Evolutionary conservation across 2,113 vertebrate genomes (phyloP).

Genomic region (Pipa parva): DNA sequence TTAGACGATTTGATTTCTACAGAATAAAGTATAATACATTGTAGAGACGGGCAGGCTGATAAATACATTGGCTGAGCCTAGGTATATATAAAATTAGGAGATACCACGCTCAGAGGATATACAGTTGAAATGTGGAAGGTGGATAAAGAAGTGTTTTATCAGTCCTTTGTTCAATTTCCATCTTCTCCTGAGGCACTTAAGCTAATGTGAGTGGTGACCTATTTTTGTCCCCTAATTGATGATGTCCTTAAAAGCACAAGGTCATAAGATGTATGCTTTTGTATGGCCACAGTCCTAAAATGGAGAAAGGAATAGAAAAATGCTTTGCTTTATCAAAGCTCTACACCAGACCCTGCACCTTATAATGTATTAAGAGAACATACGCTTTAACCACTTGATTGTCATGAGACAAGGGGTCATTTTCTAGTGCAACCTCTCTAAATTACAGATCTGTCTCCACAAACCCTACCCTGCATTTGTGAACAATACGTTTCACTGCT

Average conservation of each 20-base stretch:
- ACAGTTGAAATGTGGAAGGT: too few relatives aligned
- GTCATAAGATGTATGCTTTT: not conserved
- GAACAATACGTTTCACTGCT: conserved; percentile 11
- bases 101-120: too few relatives aligned
- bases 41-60: too few relatives aligned
- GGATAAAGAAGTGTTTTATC: not conserved
- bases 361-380: conserved; percentile 1
- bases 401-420: conserved; percentile 9
- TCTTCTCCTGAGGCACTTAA: not conserved
- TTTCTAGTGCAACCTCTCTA: conserved; percentile 14
- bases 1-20: too few relatives aligned
- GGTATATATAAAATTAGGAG: too few relatives aligned
- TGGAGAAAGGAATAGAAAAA: not conserved
- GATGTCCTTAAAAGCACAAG: conserved; percentile 1
- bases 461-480: conserved; percentile 4
- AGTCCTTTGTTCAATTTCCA: not conserved
- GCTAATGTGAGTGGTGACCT: not conserved
- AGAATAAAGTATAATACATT: too few relatives aligned
- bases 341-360: conserved; percentile 1
- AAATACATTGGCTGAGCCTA: too few relatives aligned
- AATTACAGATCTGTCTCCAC: not conserved
- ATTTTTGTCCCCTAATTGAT: not conserved
- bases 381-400: conserved; percentile 7
- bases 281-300: not conserved
- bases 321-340: not conserved